phyloP scores from a whole-genome alignment of 2,113 vertebrate genomes.

The Carassius carassius region DNA sequence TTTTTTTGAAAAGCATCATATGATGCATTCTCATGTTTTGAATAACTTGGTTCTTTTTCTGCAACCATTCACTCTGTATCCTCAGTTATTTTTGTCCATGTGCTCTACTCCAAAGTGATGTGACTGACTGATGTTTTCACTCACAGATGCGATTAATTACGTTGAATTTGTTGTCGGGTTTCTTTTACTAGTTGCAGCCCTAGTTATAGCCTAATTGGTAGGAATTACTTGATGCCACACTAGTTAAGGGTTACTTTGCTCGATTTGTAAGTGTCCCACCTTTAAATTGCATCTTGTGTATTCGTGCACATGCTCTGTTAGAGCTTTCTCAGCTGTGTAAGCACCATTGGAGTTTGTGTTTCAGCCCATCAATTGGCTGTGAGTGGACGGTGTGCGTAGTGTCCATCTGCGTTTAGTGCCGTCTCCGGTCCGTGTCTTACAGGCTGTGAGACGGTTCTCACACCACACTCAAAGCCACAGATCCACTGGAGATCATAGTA shows the following conservation, averaged over 20 bases:
- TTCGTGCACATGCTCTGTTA: not conserved
- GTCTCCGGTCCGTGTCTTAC: slow-evolving; percentile 73
- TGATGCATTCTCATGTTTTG: not conserved
- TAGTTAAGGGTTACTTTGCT: not conserved
- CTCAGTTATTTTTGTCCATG: not conserved
- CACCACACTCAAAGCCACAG: slow-evolving; percentile 73
- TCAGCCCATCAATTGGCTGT: slow-evolving; percentile 22
- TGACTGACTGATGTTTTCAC: too few relatives aligned
- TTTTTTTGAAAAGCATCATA: not conserved
- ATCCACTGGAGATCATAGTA: slow-evolving; percentile 80
- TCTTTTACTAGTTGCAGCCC: not conserved
- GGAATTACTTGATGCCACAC: not conserved
- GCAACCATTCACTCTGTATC: not conserved
- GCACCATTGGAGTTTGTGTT: not conserved
- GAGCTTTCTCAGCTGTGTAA: not conserved
- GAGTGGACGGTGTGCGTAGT: slow-evolving; percentile 68
- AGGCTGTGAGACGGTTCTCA: slow-evolving; percentile 68
- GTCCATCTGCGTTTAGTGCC: slow-evolving; percentile 69
- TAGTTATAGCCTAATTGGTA: not conserved
- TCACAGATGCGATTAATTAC: too few relatives aligned
- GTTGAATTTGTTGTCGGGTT: too few relatives aligned
- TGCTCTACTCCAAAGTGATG: too few relatives aligned
- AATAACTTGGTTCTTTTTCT: not conserved
- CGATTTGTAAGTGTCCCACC: not conserved
- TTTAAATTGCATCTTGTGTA: not conserved